Evolutionary conservation across 2,888 invertebrate species (phyloP).

Genomic region (Apamea crenata): DNA sequence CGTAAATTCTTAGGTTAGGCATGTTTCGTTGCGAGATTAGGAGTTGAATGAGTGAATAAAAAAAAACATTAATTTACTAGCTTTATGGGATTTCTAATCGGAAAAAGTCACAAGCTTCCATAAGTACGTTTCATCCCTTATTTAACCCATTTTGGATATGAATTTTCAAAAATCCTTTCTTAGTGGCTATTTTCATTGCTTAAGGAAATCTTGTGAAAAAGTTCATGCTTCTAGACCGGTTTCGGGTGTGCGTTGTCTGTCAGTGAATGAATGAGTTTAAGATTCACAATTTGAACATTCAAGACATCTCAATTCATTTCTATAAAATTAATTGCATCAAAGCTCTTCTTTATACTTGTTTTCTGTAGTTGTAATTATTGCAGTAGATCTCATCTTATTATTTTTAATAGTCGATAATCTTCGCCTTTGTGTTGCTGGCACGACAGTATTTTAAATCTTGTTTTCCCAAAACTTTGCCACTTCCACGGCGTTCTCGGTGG

Average conservation of each 20-base stretch:
- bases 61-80: neutral
- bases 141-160: neutral
- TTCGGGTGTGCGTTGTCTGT: neutral
- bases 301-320: neutral
- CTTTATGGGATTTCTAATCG: neutral
- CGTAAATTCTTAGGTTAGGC: neutral
- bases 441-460: too few species aligned
- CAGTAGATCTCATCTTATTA: too few species aligned
- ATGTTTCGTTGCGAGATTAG: neutral
- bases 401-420: neutral
- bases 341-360: neutral
- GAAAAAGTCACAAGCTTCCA: neutral
- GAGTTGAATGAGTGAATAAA: neutral
- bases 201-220: neutral
- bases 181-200: neutral
- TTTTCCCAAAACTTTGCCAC: too few species aligned
- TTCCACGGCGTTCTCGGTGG: too few species aligned
- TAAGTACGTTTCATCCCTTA: neutral
- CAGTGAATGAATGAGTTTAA: neutral
- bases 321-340: neutral
- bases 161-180: neutral
- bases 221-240: neutral
- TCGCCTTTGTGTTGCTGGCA: too few species aligned
- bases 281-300: neutral
- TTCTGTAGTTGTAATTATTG: neutral